Base-by-base conservation (phyloP, 2,113 vertebrate species). In the Ammodytes marinus region DNA sequence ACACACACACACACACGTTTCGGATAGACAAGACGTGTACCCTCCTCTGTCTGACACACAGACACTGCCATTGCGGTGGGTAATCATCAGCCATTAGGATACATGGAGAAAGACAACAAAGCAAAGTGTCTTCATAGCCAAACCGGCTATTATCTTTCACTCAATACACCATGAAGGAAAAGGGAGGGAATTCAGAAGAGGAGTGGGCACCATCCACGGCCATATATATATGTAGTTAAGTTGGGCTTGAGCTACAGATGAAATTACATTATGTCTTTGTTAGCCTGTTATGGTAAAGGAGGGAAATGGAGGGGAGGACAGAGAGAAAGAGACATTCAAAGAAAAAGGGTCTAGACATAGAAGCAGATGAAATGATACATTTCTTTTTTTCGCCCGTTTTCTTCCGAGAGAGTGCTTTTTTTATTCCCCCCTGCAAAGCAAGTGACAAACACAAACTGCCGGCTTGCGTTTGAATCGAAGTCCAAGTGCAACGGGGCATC, bases 21-120 rank as follows among this genome's bases (percentile, higher is more conserved):
- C 39, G 35, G 64, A 73, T 63, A 67, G 46, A 72, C 37, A n/a
- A 83, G 58, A 74, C 70, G 1, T 27, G 73, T 39, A 19, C 50
- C 71, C 73, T 87, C 46, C 72, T 77, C 72, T 85, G 75, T 79
- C 82, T 88, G 86, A 90, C 89, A 84, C 74, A 66, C 78, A 83
- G 86, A 90, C 78, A 77, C 90, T 88, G 79, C 87, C 84, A 91
- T 91, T 89, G 86, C 52, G 7, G 27, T 27, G 79, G 80, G 88
- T 84, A 92, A 92, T 92, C 90, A 82, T 83, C 86, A 65, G 72
- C 87, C 87, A 92, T 94, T 93, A 91, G 83, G 80, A 85, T 82
- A 87, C 79, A 86, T 80, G 61, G 78, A 74, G 75, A 84, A 90
- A 81, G 83, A 84, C 87, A 86, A 91, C 80, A 86, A 91, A 88